Conservation (phyloP, 1,140 invertebrate species). For the Pogonomyrmex californicus region DNA sequence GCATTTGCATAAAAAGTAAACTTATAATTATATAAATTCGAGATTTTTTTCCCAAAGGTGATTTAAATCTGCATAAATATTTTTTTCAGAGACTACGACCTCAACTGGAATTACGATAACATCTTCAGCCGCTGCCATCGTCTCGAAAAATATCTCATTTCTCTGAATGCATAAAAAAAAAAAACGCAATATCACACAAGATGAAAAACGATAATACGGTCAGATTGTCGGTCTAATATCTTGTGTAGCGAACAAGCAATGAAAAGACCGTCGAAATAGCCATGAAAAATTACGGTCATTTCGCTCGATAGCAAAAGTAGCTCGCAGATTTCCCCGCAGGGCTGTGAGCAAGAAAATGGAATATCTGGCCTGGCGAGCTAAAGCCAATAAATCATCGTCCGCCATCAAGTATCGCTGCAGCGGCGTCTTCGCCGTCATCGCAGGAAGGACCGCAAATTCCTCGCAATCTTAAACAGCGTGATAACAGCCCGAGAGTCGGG, state of each 20-base stretch:
- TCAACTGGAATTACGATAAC: neutral
- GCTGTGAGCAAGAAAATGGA: slow-evolving; percentile 58
- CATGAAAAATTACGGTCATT: slow-evolving; percentile 62
- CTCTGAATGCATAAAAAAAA: slow-evolving; percentile 18
- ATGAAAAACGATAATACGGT: slow-evolving; percentile 41
- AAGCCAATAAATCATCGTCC: slow-evolving; percentile 53
- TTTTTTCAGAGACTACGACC: neutral
- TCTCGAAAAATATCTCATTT: slow-evolving; percentile 38
- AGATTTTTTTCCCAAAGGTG: neutral
- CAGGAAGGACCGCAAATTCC: slow-evolving; percentile 28
- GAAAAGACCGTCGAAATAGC: slow-evolving; percentile 54
- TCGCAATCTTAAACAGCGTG: slow-evolving; percentile 60
- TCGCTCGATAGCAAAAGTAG: slow-evolving; percentile 45
- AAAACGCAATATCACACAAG: slow-evolving; percentile 31
- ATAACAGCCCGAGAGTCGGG: slow-evolving; percentile 52
- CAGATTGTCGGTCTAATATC: slow-evolving; percentile 54
- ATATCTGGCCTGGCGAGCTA: slow-evolving; percentile 54
- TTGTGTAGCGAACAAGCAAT: slow-evolving; percentile 24
- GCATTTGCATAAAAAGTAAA: slow-evolving; percentile 46
- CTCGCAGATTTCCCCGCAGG: slow-evolving; percentile 54
- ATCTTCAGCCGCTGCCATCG: neutral
- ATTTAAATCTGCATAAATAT: slow-evolving; percentile 44
- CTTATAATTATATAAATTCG: slow-evolving; percentile 49
- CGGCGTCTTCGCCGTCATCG: slow-evolving; percentile 27
- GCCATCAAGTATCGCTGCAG: slow-evolving; percentile 55